Evolutionary conservation across 2,113 vertebrate species (phyloP).

Genomic region (Leucosticte australis): DNA sequence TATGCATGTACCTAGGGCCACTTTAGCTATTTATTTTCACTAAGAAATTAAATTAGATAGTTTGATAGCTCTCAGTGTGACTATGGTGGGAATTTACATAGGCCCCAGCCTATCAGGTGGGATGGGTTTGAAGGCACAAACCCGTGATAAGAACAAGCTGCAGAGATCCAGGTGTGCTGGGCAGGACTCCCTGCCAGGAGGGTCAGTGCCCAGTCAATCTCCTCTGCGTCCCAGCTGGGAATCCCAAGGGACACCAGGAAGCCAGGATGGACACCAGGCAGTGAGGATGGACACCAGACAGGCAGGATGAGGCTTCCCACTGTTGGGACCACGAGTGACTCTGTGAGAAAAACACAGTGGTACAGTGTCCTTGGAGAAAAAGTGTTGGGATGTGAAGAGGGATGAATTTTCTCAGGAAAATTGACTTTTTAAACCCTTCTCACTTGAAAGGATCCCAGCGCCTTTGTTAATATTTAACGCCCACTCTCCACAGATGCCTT

Average conservation of each 20-base stretch:
- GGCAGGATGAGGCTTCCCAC: background rate
- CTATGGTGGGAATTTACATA: constrained; percentile 62
- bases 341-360: background rate
- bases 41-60: constrained; percentile 77
- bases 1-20: constrained; percentile 67
- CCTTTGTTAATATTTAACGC: background rate
- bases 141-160: background rate
- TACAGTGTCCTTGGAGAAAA: background rate
- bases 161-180: accelerated
- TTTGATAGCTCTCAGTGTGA: constrained; percentile 67
- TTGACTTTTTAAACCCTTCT: background rate
- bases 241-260: background rate
- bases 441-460: background rate
- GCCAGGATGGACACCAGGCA: background rate
- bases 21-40: constrained; percentile 71
- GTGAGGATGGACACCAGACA: background rate
- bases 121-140: background rate
- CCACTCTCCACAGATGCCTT: background rate
- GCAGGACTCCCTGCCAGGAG: background rate
- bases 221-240: background rate
- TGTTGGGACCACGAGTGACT: background rate
- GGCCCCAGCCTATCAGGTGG: background rate
- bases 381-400: background rate
- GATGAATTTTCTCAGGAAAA: background rate
- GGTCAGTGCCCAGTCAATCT: background rate